phyloP scores from a whole-genome alignment of 2,888 invertebrate genomes.

The Harpalus rubripes region DNA sequence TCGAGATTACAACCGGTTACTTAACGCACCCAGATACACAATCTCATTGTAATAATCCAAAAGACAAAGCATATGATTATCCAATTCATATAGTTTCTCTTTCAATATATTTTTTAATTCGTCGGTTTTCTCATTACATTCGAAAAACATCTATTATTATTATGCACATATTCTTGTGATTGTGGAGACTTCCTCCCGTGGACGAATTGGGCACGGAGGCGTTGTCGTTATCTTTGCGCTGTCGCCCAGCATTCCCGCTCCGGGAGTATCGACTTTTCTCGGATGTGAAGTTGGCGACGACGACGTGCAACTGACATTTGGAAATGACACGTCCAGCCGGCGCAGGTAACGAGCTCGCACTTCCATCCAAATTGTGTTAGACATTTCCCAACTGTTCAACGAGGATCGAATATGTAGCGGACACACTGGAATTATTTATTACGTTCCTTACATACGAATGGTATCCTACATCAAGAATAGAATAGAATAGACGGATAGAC shows the following conservation, averaged over 20 bases:
- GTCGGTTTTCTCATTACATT: too few species aligned
- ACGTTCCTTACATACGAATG: not conserved
- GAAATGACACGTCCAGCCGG: constrained; percentile 64
- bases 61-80: too few species aligned
- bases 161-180: not conserved
- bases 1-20: too few species aligned
- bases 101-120: too few species aligned
- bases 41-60: too few species aligned
- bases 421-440: constrained; percentile 30
- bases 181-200: too few species aligned
- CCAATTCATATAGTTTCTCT: too few species aligned
- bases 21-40: too few species aligned
- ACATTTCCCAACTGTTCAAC: constrained; percentile 45
- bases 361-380: constrained; percentile 44
- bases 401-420: not conserved
- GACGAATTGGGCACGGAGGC: not conserved
- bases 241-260: constrained; percentile 9
- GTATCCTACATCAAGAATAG: not conserved
- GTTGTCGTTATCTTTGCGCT: not conserved
- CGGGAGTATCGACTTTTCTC: constrained; percentile 53
- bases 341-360: constrained; percentile 54
- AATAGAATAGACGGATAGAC: not conserved
- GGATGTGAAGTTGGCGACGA: constrained; percentile 20
- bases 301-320: constrained; percentile 58
- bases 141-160: constrained; percentile 9